phyloP scores from a whole-genome alignment of 2,113 vertebrate species.

The Choloepus hoffmanni region DNA sequence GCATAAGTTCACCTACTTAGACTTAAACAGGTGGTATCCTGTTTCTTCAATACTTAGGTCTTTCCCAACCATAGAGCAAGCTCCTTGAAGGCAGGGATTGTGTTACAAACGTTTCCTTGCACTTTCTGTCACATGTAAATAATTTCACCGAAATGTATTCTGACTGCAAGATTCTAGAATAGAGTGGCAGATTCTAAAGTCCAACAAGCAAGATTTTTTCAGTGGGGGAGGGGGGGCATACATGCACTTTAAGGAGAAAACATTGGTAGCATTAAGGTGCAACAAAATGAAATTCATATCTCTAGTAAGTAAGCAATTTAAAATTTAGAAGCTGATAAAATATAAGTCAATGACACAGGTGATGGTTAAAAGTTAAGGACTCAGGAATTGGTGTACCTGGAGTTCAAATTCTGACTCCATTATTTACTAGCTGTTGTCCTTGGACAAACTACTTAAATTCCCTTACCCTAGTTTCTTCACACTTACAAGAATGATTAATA shows the following conservation, averaged over 20 bases:
- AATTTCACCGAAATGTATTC: constrained; percentile 34
- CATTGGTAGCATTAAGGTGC: background rate
- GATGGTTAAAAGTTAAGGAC: background rate
- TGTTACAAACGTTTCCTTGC: background rate
- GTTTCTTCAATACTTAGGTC: background rate
- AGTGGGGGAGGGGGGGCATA: background rate
- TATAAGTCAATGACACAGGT: background rate
- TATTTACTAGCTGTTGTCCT: constrained; percentile 13
- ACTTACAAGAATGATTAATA: constrained; percentile 22
- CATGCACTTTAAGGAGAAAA: background rate
- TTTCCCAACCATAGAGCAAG: constrained; percentile 34
- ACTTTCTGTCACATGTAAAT: constrained; percentile 19
- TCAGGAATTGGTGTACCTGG: background rate
- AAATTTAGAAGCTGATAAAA: background rate
- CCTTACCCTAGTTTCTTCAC: constrained; percentile 18
- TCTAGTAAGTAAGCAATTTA: background rate
- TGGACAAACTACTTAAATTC: constrained; percentile 35
- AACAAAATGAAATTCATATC: background rate
- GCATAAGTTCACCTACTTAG: constrained; percentile 4
- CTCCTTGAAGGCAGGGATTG: background rate
- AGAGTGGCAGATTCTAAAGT: background rate
- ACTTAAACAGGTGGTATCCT: background rate
- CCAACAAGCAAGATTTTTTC: background rate
- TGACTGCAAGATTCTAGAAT: constrained; percentile 6
- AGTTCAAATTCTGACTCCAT: constrained; percentile 40